Evolutionary conservation across 2,113 vertebrate species (phyloP).

Genomic region (Bufo gargarizans): DNA sequence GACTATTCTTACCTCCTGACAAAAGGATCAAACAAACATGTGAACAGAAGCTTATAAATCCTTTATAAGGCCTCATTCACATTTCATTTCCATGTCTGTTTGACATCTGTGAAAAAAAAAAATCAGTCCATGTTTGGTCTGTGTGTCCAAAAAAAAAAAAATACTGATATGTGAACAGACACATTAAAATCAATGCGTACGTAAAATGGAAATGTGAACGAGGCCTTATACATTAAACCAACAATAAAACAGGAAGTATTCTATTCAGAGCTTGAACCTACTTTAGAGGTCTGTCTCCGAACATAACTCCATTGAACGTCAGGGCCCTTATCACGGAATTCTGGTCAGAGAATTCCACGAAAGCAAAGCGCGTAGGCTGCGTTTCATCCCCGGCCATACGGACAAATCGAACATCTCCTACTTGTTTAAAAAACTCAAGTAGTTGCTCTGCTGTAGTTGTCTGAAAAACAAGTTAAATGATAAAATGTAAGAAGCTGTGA

Average conservation of each 20-base stretch:
- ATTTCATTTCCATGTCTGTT: too few species aligned
- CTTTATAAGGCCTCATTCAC: too few species aligned
- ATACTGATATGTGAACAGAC: too few species aligned
- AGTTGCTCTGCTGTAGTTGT: conserved; percentile 93
- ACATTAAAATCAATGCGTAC: too few species aligned
- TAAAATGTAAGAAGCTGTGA: not conserved
- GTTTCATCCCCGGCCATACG: conserved; percentile 97
- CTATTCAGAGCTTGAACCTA: conserved; percentile 66
- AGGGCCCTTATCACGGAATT: conserved; percentile 90
- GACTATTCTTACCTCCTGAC: too few species aligned
- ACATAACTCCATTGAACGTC: conserved; percentile 97
- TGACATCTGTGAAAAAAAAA: too few species aligned
- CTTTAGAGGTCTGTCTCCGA: conserved; percentile 95
- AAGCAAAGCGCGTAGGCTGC: conserved; percentile 93
- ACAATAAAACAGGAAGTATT: not conserved
- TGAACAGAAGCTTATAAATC: too few species aligned
- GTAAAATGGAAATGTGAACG: not conserved
- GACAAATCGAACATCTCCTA: conserved; percentile 95
- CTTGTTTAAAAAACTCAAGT: conserved; percentile 94
- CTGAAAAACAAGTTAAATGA: conserved; percentile 64
- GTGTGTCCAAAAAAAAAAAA: too few species aligned
- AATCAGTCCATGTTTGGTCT: too few species aligned
- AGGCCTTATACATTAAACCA: not conserved
- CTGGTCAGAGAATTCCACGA: conserved; percentile 95
- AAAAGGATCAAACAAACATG: too few species aligned